Base-by-base conservation (phyloP, 2,888 invertebrate genomes). In the Amphipoea lucens region DNA sequence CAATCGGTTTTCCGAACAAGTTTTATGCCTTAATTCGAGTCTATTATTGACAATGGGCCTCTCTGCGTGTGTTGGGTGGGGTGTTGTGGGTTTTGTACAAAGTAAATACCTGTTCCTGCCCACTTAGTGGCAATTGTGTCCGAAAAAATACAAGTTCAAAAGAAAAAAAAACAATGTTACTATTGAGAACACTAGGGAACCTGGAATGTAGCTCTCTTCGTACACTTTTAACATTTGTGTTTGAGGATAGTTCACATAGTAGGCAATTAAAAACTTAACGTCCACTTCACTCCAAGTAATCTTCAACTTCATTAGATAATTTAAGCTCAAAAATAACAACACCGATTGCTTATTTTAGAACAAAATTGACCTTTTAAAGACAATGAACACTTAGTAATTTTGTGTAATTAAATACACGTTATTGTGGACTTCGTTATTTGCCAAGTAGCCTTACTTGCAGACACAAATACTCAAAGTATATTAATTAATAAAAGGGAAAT, bases 11-110 rank as follows among this genome's bases (percentile, higher is more conserved):
- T 51, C 73, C 42, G 81, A 74, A 83, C 78, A 81, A 78, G 71
- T 88, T 83, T 79, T 69, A 78, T 83, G 84, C 71, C 78, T 81
- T 82, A 81, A 88, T 84, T 86, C 83, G 54, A 75, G 67, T 71
- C 62, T 68, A 74, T 74, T 79, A 75, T 69, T 76, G 60, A 48
- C 81, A 68, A 78, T 74, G 48, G 72, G 65, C 67, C 23, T 12
- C 78, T 71, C 77, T 74, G 79, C 69, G 74, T 82, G 76, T 62
- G 74, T 29, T n/a, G 11, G 72, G 62, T 70, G 63, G 71, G 1
- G 51, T 51, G 20, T 62, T 65, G 45, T 76, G 72, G 51, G 73
- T 69, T 81, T 78, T 63, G 36, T 74, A 65, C 6, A 72, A 78
- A 79, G 42, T 79, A 79, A 85, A 81, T 85, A 79, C 54, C 77